phyloP scores from a whole-genome alignment of 2,888 invertebrate species.

The Ichneumoninae sp. region DNA sequence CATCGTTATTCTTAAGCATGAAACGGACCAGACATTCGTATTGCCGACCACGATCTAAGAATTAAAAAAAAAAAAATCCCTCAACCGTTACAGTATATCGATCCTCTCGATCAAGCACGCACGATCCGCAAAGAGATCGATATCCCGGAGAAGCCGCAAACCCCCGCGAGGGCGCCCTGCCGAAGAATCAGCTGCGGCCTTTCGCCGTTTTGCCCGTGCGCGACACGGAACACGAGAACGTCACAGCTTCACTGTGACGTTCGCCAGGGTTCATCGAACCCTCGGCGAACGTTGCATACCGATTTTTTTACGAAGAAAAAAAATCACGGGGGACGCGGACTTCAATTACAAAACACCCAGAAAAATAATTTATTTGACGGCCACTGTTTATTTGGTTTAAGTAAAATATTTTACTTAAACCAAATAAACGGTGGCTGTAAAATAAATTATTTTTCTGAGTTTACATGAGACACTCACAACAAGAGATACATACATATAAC shows the following conservation, averaged over 20 bases:
- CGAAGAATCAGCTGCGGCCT: background rate
- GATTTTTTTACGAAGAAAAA: background rate
- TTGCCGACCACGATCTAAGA: background rate
- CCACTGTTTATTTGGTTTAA: no score
- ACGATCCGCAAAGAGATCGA: conserved; percentile 34
- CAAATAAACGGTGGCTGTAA: no score
- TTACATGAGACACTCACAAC: no score
- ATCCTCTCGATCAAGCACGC: background rate
- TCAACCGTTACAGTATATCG: background rate
- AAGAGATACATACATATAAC: no score
- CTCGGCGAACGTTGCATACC: background rate
- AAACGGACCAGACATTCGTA: background rate
- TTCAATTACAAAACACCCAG: no score
- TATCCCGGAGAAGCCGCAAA: conserved; percentile 4
- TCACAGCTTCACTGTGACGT: background rate
- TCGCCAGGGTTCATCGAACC: conserved; percentile 30
- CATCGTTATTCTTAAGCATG: background rate
- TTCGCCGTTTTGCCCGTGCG: conserved; percentile 4
- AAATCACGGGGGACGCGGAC: no score
- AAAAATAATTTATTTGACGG: no score
- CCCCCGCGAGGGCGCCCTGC: background rate
- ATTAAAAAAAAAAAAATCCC: background rate
- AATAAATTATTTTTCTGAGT: no score
- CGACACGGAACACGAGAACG: conserved; percentile 37
- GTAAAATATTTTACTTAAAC: no score